Conservation (phyloP, 1,140 invertebrate species). For the Paramacrobiotus metropolitanus region DNA sequence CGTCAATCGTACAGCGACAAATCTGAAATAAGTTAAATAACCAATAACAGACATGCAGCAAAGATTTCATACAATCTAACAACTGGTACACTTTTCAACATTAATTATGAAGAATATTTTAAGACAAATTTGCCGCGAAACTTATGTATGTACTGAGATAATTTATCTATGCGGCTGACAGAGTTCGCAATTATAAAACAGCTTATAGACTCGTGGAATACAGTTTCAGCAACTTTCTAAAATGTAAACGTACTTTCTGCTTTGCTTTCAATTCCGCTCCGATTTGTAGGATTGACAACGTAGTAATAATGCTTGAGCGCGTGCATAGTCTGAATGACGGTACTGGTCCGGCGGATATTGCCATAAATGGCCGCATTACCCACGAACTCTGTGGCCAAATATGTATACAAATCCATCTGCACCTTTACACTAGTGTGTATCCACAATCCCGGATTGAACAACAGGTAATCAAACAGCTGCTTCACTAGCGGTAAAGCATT, state of each 20-base stretch:
- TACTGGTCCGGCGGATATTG: conserved; percentile 81
- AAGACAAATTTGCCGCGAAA: no score
- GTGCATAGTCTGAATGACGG: conserved; percentile 89
- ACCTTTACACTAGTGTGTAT: conserved; percentile 74
- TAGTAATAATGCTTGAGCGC: conserved; percentile 98
- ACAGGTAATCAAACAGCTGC: conserved; percentile 89
- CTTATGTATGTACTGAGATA: no score
- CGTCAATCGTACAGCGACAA: no score
- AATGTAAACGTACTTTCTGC: conserved; percentile 72
- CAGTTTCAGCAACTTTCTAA: no score
- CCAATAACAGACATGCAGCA: no score
- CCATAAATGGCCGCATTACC: conserved; percentile 91
- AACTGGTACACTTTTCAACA: no score
- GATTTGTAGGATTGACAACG: conserved; percentile 78
- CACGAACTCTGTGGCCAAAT: conserved; percentile 88
- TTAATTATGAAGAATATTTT: no score
- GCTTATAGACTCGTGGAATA: no score
- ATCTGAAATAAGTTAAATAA: no score
- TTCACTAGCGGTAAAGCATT: conserved; percentile 82
- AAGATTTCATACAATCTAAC: no score
- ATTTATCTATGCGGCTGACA: no score
- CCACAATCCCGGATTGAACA: conserved; percentile 97
- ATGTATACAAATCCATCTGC: conserved; percentile 86
- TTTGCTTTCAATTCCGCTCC: conserved; percentile 81
- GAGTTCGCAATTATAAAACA: no score